Evolutionary conservation across 2,113 vertebrate species (phyloP), one percentile per base, ranked within the genome.

Genomic region (Calidris pugnax): DNA sequence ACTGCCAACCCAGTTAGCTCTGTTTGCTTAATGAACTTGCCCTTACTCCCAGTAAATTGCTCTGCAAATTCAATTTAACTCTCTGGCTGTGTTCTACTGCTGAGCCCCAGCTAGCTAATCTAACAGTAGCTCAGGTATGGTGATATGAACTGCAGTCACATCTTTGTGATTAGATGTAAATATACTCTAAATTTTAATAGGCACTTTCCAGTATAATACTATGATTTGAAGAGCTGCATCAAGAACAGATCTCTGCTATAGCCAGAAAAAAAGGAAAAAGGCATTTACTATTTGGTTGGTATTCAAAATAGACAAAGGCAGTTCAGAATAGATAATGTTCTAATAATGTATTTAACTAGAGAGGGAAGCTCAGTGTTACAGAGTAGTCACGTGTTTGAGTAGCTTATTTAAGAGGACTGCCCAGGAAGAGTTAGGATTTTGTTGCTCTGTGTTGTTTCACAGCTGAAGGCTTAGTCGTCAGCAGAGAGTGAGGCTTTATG

Each of bases 21-120:
- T 35, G 77, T 83, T 85, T 84, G 79, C 85, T 79, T 97, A 92
- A 95, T 95, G 83, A 95, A 85, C 72, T 96, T 96, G 92, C 72
- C 87, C 32, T 43, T 79, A 14, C 56, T 84, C 68, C 33, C 43
- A 90, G 69, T 78, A 85, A 95, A 92, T 95, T 67, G 48, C 86
- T 83, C 78, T 96, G 87, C 75, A 93, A 92, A 93, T 90, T 94
- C 47, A 81, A 7, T 94, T 91, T 80, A 67, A 62, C 27, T 84
- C 60, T 87, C n/a, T 91, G 75, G 26, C 63, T 91, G 35, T 84
- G 4, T 56, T 86, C 19, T 75, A 3, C 37, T 60, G 62, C 76
- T 81, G 86, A 93, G n/a, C 33, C 68, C 43, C 48, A 68, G 81
- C n/a, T 57, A 76, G 62, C 35, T 84, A 57, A 74, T 71, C 64